Conservation (phyloP, 2,113 vertebrate species). For the Ifrita kowaldi region DNA sequence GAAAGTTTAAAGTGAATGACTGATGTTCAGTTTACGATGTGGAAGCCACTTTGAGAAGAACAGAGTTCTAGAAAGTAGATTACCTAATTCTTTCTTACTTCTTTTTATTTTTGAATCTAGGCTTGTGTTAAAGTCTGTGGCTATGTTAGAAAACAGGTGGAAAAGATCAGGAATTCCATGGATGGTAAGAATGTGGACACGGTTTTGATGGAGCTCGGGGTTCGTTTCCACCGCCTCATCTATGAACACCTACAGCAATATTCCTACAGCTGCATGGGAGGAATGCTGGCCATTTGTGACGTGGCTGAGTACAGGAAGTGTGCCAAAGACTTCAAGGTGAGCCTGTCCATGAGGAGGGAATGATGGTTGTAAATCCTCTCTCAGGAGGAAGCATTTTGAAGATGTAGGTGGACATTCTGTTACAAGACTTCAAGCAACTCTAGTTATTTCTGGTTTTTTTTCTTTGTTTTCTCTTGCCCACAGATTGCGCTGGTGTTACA, state of each 20-base stretch:
- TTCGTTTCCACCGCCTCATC: conserved; percentile 96
- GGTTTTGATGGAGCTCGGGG: conserved; percentile 91
- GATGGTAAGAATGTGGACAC: conserved; percentile 98
- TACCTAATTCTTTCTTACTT: not conserved
- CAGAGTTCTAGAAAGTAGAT: not conserved
- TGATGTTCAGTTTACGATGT: not conserved
- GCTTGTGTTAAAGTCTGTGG: conserved; percentile 94
- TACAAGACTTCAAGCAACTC: not conserved
- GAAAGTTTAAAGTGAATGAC: not conserved
- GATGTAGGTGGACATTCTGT: not conserved
- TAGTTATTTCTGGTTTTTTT: not conserved
- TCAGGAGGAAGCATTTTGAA: not conserved
- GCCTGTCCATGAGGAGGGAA: not conserved
- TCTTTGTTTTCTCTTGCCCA: conserved; percentile 29
- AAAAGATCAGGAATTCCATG: conserved; percentile 94
- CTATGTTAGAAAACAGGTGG: conserved; percentile 94
- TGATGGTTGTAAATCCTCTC: not conserved
- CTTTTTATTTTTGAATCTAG: conserved; percentile 57
- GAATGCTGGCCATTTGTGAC: conserved; percentile 98
- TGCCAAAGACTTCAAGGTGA: conserved; percentile 94
- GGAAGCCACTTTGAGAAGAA: not conserved
- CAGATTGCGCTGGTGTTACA: conserved; percentile 95
- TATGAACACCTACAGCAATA: conserved; percentile 97
- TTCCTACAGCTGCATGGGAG: conserved; percentile 97
- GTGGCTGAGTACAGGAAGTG: conserved; percentile 95